These are phyloP conservation scores for Collichthys lucidus DNA, from an alignment of 2,113 vertebrate species.

Conservation along the genomic window DNA sequence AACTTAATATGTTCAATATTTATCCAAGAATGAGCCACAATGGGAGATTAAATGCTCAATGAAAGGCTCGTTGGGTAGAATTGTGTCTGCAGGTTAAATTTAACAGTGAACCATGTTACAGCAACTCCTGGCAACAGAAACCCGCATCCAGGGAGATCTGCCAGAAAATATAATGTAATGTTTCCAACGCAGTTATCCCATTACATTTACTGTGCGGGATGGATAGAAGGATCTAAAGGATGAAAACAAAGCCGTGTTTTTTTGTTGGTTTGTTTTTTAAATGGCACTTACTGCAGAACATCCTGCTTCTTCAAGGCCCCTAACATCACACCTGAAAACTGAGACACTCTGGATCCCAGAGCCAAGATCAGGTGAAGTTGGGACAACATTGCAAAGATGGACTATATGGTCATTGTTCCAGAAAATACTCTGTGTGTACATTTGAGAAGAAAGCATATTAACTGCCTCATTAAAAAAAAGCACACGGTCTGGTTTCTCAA, in stretches of 20 bases:
- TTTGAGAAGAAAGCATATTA: constrained; percentile 20
- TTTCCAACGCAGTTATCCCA: not conserved
- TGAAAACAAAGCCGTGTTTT: not conserved
- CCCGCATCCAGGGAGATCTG: not conserved
- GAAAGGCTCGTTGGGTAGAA: not conserved
- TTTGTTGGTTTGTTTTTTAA: not conserved
- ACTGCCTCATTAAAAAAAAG: constrained; percentile 17
- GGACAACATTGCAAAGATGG: not conserved
- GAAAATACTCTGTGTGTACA: constrained; percentile 3
- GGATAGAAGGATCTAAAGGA: not conserved
- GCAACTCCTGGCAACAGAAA: not conserved
- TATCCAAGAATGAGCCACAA: not conserved
- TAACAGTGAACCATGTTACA: not conserved
- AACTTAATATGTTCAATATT: not conserved
- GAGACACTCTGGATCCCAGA: constrained; percentile 25
- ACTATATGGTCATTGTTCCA: not conserved
- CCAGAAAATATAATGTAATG: not conserved
- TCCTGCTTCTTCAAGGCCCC: constrained; percentile 18
- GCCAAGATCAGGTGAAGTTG: not conserved
- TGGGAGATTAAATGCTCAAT: not conserved
- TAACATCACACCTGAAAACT: constrained; percentile 4
- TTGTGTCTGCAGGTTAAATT: constrained; percentile 2
- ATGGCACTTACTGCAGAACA: constrained; percentile 52
- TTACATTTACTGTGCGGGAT: not conserved
- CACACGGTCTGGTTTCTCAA: constrained; percentile 12